Percentiles rank a stretch among this genome's conserved stretches.
phyloP scores from a whole-genome alignment of 2,888 invertebrate genomes.

The Herminia tarsipennalis region DNA sequence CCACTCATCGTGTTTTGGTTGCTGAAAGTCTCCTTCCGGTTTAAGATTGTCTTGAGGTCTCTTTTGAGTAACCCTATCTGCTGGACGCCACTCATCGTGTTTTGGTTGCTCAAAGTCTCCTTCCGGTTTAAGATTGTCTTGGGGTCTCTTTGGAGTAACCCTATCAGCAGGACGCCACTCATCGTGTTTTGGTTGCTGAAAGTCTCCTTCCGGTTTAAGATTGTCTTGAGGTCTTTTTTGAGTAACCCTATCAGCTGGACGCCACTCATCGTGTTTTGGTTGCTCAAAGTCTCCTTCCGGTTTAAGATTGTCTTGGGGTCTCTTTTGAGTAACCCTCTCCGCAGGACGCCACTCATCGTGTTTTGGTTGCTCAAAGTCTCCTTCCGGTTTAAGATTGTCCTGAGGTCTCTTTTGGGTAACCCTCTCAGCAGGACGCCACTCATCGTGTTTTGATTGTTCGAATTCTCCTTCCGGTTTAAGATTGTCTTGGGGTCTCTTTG shows the following conservation, averaged over 20 bases:
- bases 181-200: too few species aligned
- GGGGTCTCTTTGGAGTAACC: too few species aligned
- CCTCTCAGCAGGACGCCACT: constrained; percentile 69
- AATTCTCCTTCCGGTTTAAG: constrained; percentile 87
- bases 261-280: too few species aligned
- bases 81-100: constrained; percentile 67
- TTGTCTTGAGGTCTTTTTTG: too few species aligned
- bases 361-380: constrained; percentile 72
- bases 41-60: constrained; percentile 76
- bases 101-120: too few species aligned
- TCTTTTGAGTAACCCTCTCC: too few species aligned
- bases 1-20: constrained; percentile 63
- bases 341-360: constrained; percentile 68
- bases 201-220: too few species aligned
- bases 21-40: constrained; percentile 59
- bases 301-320: too few species aligned
- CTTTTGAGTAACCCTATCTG: constrained; percentile 65
- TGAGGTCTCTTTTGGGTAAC: constrained; percentile 62
- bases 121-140: too few species aligned
- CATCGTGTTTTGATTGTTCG: constrained; percentile 65
- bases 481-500: constrained; percentile 86
- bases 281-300: too few species aligned
- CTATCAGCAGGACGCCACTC: too few species aligned
- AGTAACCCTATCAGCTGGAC: too few species aligned
- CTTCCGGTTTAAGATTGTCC: constrained; percentile 84